Evolutionary conservation across 2,888 invertebrate genomes (phyloP).

Genomic region (Drosophila nr. medialis): DNA sequence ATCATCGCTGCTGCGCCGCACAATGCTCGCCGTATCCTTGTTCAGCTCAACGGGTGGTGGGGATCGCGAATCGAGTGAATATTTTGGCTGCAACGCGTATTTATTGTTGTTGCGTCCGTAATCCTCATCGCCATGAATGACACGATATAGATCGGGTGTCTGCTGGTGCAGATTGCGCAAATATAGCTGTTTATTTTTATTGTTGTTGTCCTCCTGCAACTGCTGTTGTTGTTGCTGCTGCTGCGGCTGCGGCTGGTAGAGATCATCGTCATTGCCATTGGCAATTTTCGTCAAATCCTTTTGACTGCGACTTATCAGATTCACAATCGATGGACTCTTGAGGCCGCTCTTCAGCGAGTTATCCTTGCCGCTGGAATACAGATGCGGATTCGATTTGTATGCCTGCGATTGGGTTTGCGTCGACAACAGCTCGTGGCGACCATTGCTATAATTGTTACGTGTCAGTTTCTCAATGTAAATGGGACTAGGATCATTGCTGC

Average conservation of each 20-base stretch:
- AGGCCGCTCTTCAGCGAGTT: slow-evolving; percentile 84
- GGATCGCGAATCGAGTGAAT: slow-evolving; percentile 83
- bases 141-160: slow-evolving; percentile 90
- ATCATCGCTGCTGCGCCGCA: slow-evolving; percentile 86
- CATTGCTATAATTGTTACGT: slow-evolving; percentile 79
- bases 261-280: slow-evolving; percentile 63
- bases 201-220: slow-evolving; percentile 77
- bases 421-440: slow-evolving; percentile 48
- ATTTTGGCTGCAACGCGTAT: slow-evolving; percentile 74
- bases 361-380: slow-evolving; percentile 85
- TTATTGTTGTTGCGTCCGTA: slow-evolving; percentile 51
- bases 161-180: slow-evolving; percentile 89
- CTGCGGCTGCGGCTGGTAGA: slow-evolving; percentile 17
- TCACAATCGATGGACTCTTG: slow-evolving; percentile 94
- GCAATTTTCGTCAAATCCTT: slow-evolving; percentile 89
- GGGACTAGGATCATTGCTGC: slow-evolving; percentile 85
- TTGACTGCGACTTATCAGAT: slow-evolving; percentile 93
- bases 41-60: slow-evolving; percentile 83
- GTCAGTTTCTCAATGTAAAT: slow-evolving; percentile 84
- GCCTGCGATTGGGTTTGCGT: slow-evolving; percentile 81
- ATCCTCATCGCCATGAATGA: slow-evolving; percentile 88
- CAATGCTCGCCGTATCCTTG: slow-evolving; percentile 84
- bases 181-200: slow-evolving; percentile 88
- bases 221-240: not conserved
- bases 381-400: slow-evolving; percentile 92